Percentiles rank a stretch among this genome's conserved stretches.
Conservation (phyloP, 1,140 invertebrate species). For the Oryctes rhinoceros region DNA sequence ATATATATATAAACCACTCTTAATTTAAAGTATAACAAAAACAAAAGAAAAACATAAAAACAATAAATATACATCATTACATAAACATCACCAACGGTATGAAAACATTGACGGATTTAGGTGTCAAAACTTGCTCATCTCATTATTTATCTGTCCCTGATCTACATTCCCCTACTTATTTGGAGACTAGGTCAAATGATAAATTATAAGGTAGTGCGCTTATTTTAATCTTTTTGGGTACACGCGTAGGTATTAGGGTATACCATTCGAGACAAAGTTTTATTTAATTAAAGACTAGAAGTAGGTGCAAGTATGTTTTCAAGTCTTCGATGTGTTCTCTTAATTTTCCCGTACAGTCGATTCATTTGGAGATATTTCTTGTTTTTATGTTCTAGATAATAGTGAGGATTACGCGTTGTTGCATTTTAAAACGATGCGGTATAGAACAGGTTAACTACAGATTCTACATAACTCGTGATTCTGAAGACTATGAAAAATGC, state of each 20-base stretch:
- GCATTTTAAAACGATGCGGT: not conserved
- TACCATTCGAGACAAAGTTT: not conserved
- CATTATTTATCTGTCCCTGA: not conserved
- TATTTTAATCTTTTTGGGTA: not conserved
- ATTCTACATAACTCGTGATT: too few species aligned
- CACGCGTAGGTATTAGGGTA: not conserved
- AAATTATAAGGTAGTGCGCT: not conserved
- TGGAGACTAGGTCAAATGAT: slow-evolving; percentile 1
- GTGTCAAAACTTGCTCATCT: not conserved
- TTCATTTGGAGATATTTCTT: slow-evolving; percentile 17
- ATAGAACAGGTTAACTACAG: not conserved
- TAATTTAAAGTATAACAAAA: slow-evolving; percentile 17
- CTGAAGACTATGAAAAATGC: too few species aligned
- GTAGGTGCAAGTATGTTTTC: not conserved
- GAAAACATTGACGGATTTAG: slow-evolving; percentile 16
- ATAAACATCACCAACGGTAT: slow-evolving; percentile 6
- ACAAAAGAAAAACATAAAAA: slow-evolving; percentile 10
- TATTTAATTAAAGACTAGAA: slow-evolving; percentile 25
- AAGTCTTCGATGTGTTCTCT: slow-evolving; percentile 3
- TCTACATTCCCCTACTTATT: not conserved
- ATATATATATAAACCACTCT: slow-evolving; percentile 19
- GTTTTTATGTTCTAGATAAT: not conserved
- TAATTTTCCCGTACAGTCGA: not conserved
- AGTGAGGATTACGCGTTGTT: not conserved
- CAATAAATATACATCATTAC: slow-evolving; percentile 15